Base-by-base conservation (phyloP, 92 coral and sea anemone genomes). In the Virgularia gustaviana region DNA sequence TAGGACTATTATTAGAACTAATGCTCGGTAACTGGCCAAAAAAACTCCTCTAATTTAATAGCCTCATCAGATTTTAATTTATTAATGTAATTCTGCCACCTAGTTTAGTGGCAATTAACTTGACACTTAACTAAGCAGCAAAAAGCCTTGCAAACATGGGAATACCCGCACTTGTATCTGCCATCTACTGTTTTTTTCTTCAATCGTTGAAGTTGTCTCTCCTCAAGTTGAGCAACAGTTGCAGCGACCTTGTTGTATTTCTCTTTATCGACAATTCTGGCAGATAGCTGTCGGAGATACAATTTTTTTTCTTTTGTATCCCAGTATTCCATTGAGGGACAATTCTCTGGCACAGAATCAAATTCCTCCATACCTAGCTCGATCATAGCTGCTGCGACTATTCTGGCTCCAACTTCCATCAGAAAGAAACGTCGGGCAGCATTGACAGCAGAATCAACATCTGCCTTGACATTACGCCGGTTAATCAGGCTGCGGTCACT, bases 391-490 rank as follows among this genome's bases (percentile, higher is more conserved):
- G 86, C 86, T 24, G 82, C 82, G 15, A 82, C 55, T 52, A 82
- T 65, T 77, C 86, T 68, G 31, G 86, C 61, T 77, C 57, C 78
- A 13, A 82, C 28, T 53, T 71, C 71, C 20, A 77, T 55, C 56
- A 51, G 51, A 60, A 82, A 82, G 63, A 76, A 81, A 38, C 86
- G 77, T 49, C 77, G 78, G 34, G 82, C 86, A 38, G 86, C 60
- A 22, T 76, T 76, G 15, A 76, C 86, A 12, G 86, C 86, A 53
- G 78, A 65, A 53, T 76, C 82, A 15, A 81, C 86, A 34, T 57
- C 36, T 45, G 76, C 51, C 57, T 81, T 76, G 0, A 81, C 86
- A 57, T 81, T 81, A 34, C 82, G 63, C 13, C 78, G 55, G 57
- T 81, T 81, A 27, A 80, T 75, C 4, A 81, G 70, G 23, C 65